Conservation (phyloP, 2,113 vertebrate genomes). For the Chloropsis hardwickii region DNA sequence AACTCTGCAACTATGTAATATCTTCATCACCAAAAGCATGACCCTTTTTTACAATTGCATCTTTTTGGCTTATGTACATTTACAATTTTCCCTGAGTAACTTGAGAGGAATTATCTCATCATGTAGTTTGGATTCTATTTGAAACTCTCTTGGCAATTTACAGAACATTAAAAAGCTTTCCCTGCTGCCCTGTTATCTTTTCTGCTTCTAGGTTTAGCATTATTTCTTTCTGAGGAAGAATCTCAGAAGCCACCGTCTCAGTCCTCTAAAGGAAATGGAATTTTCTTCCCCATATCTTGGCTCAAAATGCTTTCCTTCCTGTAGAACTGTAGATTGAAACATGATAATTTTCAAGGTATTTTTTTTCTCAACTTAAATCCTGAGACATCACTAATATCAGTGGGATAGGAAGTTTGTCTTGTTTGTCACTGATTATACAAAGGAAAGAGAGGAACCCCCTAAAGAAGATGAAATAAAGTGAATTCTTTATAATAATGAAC, state of each 20-base stretch:
- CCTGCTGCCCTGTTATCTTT: not conserved
- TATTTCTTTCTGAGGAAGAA: not conserved
- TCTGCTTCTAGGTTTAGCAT: not conserved
- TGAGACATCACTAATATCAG: fast-evolving
- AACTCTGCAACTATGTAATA: not conserved
- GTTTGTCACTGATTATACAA: fast-evolving
- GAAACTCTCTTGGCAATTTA: not conserved
- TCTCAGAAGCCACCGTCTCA: not conserved
- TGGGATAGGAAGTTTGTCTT: not conserved
- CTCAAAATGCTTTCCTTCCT: not conserved
- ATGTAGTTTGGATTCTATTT: not conserved
- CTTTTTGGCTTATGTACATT: not conserved
- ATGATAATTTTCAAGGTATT: not conserved
- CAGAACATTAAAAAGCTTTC: not conserved
- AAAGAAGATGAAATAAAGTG: not conserved
- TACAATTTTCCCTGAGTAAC: not conserved
- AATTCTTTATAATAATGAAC: not conserved
- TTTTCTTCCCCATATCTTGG: not conserved
- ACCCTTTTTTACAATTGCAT: fast-evolving
- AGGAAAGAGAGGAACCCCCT: fast-evolving
- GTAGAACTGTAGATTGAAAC: not conserved
- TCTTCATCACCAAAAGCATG: not conserved
- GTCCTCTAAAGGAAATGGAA: not conserved
- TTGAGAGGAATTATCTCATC: not conserved
- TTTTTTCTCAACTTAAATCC: not conserved